Evolutionary conservation across 2,888 invertebrate genomes (phyloP), one percentile per base, ranked within the genome.

Genomic region (Tenthredo notha): DNA sequence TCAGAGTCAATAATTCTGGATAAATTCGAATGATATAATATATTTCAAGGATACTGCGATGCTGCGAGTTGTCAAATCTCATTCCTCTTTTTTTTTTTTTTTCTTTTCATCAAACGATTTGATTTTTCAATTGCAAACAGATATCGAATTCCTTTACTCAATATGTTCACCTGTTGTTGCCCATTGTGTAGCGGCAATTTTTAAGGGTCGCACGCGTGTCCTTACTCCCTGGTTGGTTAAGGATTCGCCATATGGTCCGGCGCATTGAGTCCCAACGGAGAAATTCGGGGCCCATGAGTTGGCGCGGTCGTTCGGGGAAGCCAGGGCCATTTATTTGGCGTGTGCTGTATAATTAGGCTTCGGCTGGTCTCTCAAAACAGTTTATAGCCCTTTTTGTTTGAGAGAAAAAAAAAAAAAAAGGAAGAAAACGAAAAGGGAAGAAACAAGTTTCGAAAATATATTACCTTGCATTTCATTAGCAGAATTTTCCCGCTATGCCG

Each of bases 221-320:
- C 87, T 87, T 84, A 89, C 90, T 85, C 85, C 84, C 82, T 86
- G 87, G 86, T 87, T 88, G 88, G 90, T 88, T 92, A 92, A 92
- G 91, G 91, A 92, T 92, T 92, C 92, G 91, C 92, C 92, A 92
- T 93, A 93, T 92, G 92, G 92, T 89, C 88, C 85, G 86, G 89
- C 86, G 88, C 85, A 61, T 10, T 58, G n/a, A 37, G 61, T 80
- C 58, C 21, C 80, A 50, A 77, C 77, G 65, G 85, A 75, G 47
- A 70, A 85, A 18, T 87, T 58, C 87, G 89, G 80, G 87, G 88
- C 84, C 37, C 65, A 75, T 18, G 82, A 70, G 80, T 85, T 70
- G 83, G 83, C 83, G 88, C 88, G 88, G 88, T 87, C 88, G 90
- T 87, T 89, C 90, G 85, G 90, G 84, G 87, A 91, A 92, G 92